A percentile compares a stretch with the other conserved stretches of the same genome.
Evolutionary conservation across 2,797 vertebrate genomes (phyloP).

Genomic region (Rousettus madagascariensis): DNA sequence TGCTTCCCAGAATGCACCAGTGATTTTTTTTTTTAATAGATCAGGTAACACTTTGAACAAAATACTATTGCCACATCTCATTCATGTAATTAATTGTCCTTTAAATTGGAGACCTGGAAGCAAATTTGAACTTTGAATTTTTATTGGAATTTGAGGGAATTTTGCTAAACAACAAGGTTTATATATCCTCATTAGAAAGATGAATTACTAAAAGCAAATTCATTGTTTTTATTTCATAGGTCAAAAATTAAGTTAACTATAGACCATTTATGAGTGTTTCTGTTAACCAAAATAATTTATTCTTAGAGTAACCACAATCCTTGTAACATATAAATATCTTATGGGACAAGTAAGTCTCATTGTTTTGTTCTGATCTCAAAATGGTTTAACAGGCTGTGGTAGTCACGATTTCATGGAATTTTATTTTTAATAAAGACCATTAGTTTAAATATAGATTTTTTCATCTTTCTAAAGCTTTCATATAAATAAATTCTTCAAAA

Average conservation of each 20-base stretch:
- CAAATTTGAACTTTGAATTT: not conserved
- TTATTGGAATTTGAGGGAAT: not conserved
- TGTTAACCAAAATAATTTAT: not conserved
- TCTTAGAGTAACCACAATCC: not conserved
- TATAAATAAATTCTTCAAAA: not conserved
- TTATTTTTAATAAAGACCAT: constrained; percentile 38
- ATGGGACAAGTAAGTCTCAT: not conserved
- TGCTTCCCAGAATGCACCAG: not conserved
- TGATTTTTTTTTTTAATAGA: not conserved
- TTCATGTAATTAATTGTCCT: not conserved
- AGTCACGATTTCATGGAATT: not conserved
- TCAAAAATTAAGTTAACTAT: not conserved
- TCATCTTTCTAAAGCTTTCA: not conserved
- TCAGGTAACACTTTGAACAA: not conserved
- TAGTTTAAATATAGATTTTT: not conserved
- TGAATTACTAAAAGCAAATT: not conserved
- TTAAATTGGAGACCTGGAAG: not conserved
- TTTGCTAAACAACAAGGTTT: not conserved
- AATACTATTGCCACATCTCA: not conserved
- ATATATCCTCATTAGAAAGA: not conserved
- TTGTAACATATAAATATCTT: not conserved
- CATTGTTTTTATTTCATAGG: not conserved
- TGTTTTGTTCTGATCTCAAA: not conserved
- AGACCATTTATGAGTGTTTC: not conserved
- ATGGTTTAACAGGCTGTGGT: not conserved